Evolutionary conservation across 2,888 invertebrate genomes (phyloP), one percentile per base, ranked within the genome.

Genomic region (Ligdia adustata): DNA sequence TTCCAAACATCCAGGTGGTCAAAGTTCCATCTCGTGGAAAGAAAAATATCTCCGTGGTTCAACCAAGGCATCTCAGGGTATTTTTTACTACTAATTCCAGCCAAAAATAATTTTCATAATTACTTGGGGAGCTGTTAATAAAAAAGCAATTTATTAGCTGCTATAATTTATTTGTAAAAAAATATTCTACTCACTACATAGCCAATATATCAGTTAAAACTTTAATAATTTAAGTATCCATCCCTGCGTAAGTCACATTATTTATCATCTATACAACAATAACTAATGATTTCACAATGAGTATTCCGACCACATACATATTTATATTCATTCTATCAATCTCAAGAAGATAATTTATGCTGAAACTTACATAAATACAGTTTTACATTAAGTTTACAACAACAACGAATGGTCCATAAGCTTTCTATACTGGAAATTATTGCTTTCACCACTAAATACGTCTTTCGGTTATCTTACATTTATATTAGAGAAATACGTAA

Each of bases 81-180:
- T n/a, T n/a, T n/a, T n/a, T n/a, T n/a, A n/a, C n/a, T n/a, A n/a
- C n/a, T n/a, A n/a, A n/a, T n/a, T n/a, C n/a, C n/a, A n/a, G n/a
- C n/a, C n/a, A n/a, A n/a, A n/a, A 59, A 64, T 51, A 4, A 37
- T 33, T 13, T 35, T 16, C 15, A 15, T 15, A 18, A 2, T 7
- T 15, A n/a, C 4, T 15, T 12, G 16, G 9, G 11, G 20, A 4
- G 9, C 6, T 15, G 16, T 20, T 42, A 35, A 50, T 41, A 56
- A 55, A 63, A 71, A 76, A 75, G 60, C 54, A 54, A 64, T 59
- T 58, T 50, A 51, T 38, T 91, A 90, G 90, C 90, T 90, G 91
- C 91, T 91, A 91, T 88, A 84, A 86, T 92, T 92, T 92, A 92
- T 92, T 92, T 92, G 92, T 93, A 93, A 92, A 93, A 93, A 93